Evolutionary conservation across 2,797 vertebrate species (phyloP), one percentile per base, ranked within the genome.

Genomic region (Arctocebus calabarensis): DNA sequence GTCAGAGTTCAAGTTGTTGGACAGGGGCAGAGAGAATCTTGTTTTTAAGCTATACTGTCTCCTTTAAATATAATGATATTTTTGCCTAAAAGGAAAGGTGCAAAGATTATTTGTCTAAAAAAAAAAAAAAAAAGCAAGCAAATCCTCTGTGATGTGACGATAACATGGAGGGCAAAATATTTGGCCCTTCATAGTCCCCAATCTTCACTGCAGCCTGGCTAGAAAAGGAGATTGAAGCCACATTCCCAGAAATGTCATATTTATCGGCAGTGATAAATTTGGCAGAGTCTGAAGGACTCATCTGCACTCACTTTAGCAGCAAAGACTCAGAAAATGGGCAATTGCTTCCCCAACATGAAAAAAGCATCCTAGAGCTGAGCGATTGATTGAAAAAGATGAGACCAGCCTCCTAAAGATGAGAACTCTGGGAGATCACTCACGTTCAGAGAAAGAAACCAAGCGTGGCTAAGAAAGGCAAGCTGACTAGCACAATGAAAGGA

Each of bases 241-340:
- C 75, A 64, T 91, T 93, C 94, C 68, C 68, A 90, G 89, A 97
- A 97, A 95, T 95, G 88, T 91, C 85, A 64, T 96, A 89, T 94
- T 96, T 96, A 95, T 85, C 5, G 0, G 86, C 84, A 85, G 87
- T 83, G 89, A 98, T 93, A 90, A 93, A 96, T 95, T 85, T 96
- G 95, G 94, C 90, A 92, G 89, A 92, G 81, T 91, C 73, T 45
- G 77, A 96, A 95, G 94, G 89, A 94, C 68, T 90, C 92, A 87
- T 96, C 95, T 94, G 84, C 86, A 94, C 95, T 92, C 78, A 94
- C 89, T 94, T 96, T 83, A 95, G 52, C 66, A 95, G 94, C 88
- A 95, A 92, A 97, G 81, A 95, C 71, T 96, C 73, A 37, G 95
- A 96, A 97, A 97, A 97, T 94, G 95, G 96, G 84, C 96, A 97